Percentiles rank a stretch among this genome's conserved stretches.
These are phyloP conservation scores for Lasaia peninsularis DNA, from an alignment of 1,140 invertebrate genomes.

Conservation along the genomic window DNA sequence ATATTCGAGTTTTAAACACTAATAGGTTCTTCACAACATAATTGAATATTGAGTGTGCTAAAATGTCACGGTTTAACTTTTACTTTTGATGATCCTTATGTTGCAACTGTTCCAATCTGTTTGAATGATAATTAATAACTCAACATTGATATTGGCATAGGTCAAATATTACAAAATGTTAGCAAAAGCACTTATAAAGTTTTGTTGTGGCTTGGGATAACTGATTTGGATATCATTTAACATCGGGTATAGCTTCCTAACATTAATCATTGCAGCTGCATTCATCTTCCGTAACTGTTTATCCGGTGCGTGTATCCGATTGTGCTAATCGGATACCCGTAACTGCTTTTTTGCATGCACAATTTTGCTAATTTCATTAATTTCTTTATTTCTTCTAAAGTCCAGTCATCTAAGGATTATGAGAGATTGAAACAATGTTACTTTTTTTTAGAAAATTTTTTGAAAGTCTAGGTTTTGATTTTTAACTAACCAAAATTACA, in stretches of 20 bases:
- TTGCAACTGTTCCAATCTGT: background rate
- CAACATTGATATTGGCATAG: background rate
- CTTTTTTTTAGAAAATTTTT: too few relatives aligned
- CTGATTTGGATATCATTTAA: slow-evolving; percentile 40
- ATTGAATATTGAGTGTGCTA: background rate
- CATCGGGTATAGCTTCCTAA: slow-evolving; percentile 38
- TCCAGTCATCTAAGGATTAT: too few relatives aligned
- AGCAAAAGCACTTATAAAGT: slow-evolving; percentile 52
- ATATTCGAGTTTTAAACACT: too few relatives aligned
- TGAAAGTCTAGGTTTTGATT: too few relatives aligned
- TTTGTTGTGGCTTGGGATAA: slow-evolving; percentile 74
- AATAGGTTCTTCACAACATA: too few relatives aligned
- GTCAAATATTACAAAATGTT: slow-evolving; percentile 35
- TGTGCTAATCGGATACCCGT: slow-evolving; percentile 14
- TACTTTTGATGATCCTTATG: background rate
- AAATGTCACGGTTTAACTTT: background rate
- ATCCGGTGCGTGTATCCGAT: slow-evolving; percentile 19
- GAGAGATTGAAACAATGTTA: too few relatives aligned
- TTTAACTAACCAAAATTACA: too few relatives aligned
- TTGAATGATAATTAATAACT: background rate
- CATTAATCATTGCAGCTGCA: slow-evolving; percentile 69
- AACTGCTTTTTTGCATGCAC: slow-evolving; percentile 38
- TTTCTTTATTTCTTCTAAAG: background rate
- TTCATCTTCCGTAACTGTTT: slow-evolving; percentile 33
- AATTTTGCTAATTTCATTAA: slow-evolving; percentile 33